Base-by-base conservation (phyloP, 1,140 invertebrate species). In the Drosophila pseudoananassae region DNA sequence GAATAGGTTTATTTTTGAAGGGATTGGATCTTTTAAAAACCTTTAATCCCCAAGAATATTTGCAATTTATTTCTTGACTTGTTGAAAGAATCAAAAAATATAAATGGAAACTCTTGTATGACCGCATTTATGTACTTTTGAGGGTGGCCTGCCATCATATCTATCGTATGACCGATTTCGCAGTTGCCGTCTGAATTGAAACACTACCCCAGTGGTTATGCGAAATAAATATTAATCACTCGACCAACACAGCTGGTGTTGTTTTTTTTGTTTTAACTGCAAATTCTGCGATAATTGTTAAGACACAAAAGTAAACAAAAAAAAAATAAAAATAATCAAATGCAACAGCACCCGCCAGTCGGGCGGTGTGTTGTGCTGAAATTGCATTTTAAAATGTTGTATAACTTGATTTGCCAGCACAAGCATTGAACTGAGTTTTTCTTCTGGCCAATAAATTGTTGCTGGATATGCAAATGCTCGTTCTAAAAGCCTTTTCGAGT, bases 401-500 rank as follows among this genome's bases (percentile, higher is more conserved):
- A 64, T 70, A 85, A 85, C 82, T 85, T 87, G 82, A 85, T 82
- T 85, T 77, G 59, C 68, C 49, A 69, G 81, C 81, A 61, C 47
- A 54, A 50, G 33, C 58, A 12, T 52, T 38, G 36, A 43, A 33
- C 45, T 20, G 38, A 15, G 15, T 47, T 61, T 36, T 58, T 36
- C 36, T 29, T 17, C 51, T 15, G 31, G 36, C 27, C 52, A 53
- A 61, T 43, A 25, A 20, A 40, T 53, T 53, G 20, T 40, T 47
- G 36, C 43, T 10, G 45, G 33, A 52, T 55, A 61, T 79, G 70
- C 64, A 79, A 70, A 56, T 79, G 58, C 53, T 54, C 49, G 59
- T 73, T 79, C 76, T 71, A 58, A 81, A 79, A 76, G 71, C 73
- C 55, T 80, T 71, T 65, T 65, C 40, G 61, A 76, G 73, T 76